Conservation (phyloP, 2,797 vertebrate species). For the Channa striata region DNA sequence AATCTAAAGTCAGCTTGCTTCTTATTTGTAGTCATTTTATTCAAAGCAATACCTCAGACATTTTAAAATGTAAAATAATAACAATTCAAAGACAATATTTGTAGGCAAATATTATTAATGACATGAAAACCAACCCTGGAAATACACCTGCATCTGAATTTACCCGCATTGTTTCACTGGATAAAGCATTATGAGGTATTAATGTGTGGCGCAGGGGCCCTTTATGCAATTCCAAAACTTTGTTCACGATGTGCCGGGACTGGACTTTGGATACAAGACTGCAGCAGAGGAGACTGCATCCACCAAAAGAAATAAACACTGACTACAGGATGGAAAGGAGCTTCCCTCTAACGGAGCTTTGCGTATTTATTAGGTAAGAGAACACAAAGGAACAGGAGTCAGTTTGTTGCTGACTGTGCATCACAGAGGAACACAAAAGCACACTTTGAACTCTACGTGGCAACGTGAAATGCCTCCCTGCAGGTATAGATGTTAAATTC, state of each 20-base stretch:
- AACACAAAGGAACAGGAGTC: constrained; percentile 27
- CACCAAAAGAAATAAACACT: constrained; percentile 24
- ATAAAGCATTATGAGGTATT: constrained; percentile 24
- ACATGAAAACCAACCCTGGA: constrained; percentile 16
- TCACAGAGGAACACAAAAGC: constrained; percentile 45
- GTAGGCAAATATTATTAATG: background rate
- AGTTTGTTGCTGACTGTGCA: constrained; percentile 58
- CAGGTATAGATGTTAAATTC: constrained; percentile 69
- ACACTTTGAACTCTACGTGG: constrained; percentile 34
- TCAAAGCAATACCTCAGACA: background rate
- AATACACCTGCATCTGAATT: constrained; percentile 4
- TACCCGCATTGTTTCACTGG: background rate
- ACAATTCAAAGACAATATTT: constrained; percentile 11
- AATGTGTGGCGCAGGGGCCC: background rate
- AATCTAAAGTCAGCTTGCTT: constrained; percentile 6
- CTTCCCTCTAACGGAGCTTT: constrained; percentile 19
- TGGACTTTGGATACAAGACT: constrained; percentile 15
- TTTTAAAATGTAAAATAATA: background rate
- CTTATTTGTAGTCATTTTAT: constrained; percentile 1
- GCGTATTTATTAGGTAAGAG: constrained; percentile 40
- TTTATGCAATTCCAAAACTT: constrained; percentile 13
- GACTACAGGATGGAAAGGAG: constrained; percentile 11
- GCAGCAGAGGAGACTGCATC: constrained; percentile 16
- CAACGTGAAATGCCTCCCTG: constrained; percentile 37
- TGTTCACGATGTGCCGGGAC: constrained; percentile 9